Base-by-base conservation (phyloP, 2,113 vertebrate species). In the Corydoras sp. region DNA sequence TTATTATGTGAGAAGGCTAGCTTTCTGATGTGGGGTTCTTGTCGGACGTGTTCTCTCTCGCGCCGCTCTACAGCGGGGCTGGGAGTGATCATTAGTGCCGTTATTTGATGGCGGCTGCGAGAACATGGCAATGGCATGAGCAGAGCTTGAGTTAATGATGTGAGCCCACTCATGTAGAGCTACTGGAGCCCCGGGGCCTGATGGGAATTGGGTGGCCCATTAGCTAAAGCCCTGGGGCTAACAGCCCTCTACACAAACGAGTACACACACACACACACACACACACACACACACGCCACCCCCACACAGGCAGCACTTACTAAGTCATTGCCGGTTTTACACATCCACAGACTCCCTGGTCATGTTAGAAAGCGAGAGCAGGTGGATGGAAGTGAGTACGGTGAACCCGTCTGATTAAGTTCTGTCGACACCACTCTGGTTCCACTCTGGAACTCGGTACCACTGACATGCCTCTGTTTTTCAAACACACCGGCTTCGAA, bases 201-300 rank as follows among this genome's bases (percentile, higher is more conserved):
- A 78, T 78, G 85, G 76, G 82, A 81, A 85, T 85, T 79, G 75
- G 86, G 86, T 83, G 86, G 85, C 85, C 89, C 85, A 88, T 89
- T 89, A 89, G 85, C 81, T 81, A 75, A 85, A 79, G 85, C 85
- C 86, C 71, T 75, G 66, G 80, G 87, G 84, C 82, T 78, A 87
- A 85, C 54, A 62, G 60, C 78, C 76, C 62, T 71, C 32, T 32
- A 56, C 68, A 67, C 68, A 78, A 61, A 73, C 58, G 60, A 56
- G 73, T 56, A 32, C 15, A 50, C 56, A 62, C 12, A 24, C 50
- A 3, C 68, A 13, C 32, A 31, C 62, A 15, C 68, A 72, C 35
- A 54, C 50, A 55, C 58, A 62, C 68, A 63, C 50, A 55, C 35
- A 14, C 61, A 72, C 65, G 50, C 32, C 30, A n/a, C 69, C n/a